Base-by-base conservation (phyloP, 2,888 invertebrate genomes). In the Saturnia pavonia region DNA sequence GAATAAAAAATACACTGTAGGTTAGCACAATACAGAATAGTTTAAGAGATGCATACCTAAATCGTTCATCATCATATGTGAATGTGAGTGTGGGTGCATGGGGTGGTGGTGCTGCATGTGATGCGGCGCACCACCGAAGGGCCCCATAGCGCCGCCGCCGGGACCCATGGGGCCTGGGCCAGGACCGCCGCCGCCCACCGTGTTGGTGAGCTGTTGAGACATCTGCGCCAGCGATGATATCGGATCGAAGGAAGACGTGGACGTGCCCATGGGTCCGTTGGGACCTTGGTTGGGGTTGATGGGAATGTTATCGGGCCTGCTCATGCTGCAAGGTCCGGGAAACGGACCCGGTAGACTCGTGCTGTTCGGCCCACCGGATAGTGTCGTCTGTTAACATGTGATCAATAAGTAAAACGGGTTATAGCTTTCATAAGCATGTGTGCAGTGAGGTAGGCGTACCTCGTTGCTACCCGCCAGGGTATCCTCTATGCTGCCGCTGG, bases 191-290 rank as follows among this genome's bases (percentile, higher is more conserved):
- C 89, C 90, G n/a, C 93, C 91, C 95, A 86, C 92, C 54, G 97
- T 96, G 82, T 96, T 97, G 19, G 98, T 97, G 76, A 98, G 91
- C 85, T 98, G 98, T 84, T 98, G 98, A 74, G 98, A 98, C 98
- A 98, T 98, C 90, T 98, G 98, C 71, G 98, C 98, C 82, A 98
- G 94, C 12, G 98, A 98, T 69, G 98, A 97, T 81, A 98, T 98
- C 0, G 98, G 98, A 94, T 98, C 98, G 89, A 98, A 98, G 85
- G 97, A 83, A 95, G 94, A 85, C 66, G 91, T 87, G 63, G 88
- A 78, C 8, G 91, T 82, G 89, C 95, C 92, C 95, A 96, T 81
- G 88, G 95, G 89, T 84, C 96, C 85, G 88, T 94, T 80, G 88
- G 93, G 90, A 82, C 95, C 88, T 89, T 91, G 92, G 84, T 94